These are phyloP conservation scores for Asobara japonica DNA, from an alignment of 1,140 invertebrate species.

Conservation along the genomic window DNA sequence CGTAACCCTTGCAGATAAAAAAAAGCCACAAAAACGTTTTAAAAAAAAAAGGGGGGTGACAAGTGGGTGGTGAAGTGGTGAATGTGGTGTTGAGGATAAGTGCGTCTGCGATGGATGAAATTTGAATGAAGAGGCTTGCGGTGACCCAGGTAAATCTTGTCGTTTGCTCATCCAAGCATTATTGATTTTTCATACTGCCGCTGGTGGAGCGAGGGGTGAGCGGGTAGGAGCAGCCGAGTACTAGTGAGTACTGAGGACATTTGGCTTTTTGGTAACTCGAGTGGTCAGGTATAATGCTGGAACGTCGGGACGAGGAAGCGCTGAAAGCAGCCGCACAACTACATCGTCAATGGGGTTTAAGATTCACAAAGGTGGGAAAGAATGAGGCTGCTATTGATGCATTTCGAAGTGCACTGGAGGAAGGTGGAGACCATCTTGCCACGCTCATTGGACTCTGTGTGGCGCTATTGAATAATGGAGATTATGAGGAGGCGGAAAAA, in stretches of 20 bases:
- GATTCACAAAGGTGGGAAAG: constrained; percentile 39
- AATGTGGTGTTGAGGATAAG: too few relatives aligned
- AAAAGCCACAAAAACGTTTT: too few relatives aligned
- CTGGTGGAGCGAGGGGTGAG: constrained; percentile 11
- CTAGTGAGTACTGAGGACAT: constrained; percentile 17
- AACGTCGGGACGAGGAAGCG: constrained; percentile 23
- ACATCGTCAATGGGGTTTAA: constrained; percentile 55
- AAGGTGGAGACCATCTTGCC: constrained; percentile 40
- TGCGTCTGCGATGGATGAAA: too few relatives aligned
- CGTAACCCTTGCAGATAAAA: too few relatives aligned
- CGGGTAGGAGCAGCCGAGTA: background rate
- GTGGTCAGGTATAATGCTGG: constrained; percentile 12
- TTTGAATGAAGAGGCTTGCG: background rate
- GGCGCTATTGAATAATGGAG: constrained; percentile 40
- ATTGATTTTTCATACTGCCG: background rate
- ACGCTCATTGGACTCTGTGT: constrained; percentile 46
- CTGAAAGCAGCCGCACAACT: constrained; percentile 42
- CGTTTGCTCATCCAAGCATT: background rate
- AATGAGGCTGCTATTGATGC: constrained; percentile 41
- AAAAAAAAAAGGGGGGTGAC: too few relatives aligned
- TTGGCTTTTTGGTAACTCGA: background rate
- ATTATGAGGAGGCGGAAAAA: constrained; percentile 42
- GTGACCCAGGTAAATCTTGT: background rate
- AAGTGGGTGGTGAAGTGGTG: too few relatives aligned
- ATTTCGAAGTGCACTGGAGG: constrained; percentile 46